phyloP scores from a whole-genome alignment of 2,797 vertebrate species.

The Loriculus beryllinus region DNA sequence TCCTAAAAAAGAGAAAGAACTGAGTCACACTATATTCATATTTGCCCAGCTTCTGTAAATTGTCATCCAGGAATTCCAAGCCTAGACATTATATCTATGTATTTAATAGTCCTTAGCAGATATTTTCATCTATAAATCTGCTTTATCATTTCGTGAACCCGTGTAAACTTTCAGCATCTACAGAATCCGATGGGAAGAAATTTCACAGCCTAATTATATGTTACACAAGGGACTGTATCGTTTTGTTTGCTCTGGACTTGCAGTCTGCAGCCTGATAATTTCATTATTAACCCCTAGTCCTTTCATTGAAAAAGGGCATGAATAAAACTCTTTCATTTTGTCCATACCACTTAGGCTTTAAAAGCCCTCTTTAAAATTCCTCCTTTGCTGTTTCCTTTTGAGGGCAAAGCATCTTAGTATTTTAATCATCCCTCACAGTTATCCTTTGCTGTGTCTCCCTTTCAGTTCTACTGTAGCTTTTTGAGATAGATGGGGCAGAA shows the following conservation, averaged over 20 bases:
- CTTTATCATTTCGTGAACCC: background rate
- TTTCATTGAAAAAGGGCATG: background rate
- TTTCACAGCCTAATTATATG: background rate
- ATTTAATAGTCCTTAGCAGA: background rate
- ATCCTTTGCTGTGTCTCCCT: background rate
- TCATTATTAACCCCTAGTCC: background rate
- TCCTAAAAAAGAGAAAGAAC: background rate
- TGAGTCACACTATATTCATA: background rate
- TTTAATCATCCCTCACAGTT: background rate
- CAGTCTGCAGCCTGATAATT: background rate
- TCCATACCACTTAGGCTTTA: background rate
- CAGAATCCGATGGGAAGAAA: background rate
- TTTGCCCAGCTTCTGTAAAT: background rate
- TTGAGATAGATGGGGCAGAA: background rate
- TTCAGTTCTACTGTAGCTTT: background rate
- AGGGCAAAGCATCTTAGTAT: background rate
- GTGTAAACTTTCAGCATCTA: background rate
- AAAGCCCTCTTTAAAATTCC: slow-evolving; percentile 23
- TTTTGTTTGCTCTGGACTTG: background rate
- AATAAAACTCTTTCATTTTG: background rate
- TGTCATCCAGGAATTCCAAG: background rate
- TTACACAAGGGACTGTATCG: background rate
- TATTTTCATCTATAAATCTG: background rate
- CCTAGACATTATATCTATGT: background rate
- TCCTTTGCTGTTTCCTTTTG: slow-evolving; percentile 1